Percentiles rank a stretch among this genome's conserved stretches.
phyloP scores from a whole-genome alignment of 2,113 vertebrate genomes.

The Melanocharis versteri region DNA sequence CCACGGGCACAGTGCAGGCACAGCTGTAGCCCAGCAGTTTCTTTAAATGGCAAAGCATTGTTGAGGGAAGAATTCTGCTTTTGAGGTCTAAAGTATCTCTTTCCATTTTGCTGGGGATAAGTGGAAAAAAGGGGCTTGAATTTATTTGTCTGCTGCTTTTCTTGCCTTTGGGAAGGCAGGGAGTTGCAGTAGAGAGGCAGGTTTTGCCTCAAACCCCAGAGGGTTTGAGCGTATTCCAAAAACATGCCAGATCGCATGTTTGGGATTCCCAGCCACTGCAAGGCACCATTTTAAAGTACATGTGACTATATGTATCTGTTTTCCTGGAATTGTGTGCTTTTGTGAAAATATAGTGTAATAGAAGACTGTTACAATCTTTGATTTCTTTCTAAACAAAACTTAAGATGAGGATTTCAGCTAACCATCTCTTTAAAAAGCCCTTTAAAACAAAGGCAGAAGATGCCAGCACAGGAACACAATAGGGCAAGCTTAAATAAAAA shows the following conservation, averaged over 20 bases:
- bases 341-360: neutral
- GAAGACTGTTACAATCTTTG: neutral
- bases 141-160: neutral
- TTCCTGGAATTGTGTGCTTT: neutral
- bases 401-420: neutral
- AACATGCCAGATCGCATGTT: neutral
- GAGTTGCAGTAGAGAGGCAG: neutral
- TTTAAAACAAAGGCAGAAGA: conserved; percentile 9
- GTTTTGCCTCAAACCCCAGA: neutral
- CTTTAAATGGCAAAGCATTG: neutral
- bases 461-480: neutral
- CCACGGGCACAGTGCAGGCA: rapidly evolving
- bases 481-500: neutral
- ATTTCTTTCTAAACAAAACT: neutral
- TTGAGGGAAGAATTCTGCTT: neutral
- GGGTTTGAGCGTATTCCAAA: neutral
- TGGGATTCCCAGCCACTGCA: neutral
- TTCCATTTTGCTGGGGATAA: neutral
- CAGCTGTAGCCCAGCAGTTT: neutral
- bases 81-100: neutral
- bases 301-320: neutral
- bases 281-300: neutral
- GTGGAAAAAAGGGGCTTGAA: neutral
- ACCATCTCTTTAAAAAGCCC: neutral
- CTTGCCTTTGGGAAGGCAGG: neutral